Conservation (phyloP, 2,113 vertebrate species). For the Hoplias malabaricus region DNA sequence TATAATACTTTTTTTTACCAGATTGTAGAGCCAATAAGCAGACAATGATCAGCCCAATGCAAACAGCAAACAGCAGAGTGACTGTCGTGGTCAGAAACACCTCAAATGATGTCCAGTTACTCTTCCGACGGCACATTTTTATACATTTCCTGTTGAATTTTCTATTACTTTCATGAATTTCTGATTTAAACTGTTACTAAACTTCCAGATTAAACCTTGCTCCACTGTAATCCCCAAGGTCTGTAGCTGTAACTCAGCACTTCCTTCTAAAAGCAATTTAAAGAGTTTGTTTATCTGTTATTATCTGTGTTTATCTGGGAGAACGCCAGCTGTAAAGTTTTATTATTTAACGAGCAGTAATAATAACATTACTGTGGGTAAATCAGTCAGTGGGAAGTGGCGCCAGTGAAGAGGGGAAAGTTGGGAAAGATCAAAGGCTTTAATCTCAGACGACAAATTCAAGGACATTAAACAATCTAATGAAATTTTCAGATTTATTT, state of each 20-base stretch:
- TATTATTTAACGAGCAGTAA: slow-evolving; percentile 7
- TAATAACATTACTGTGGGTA: background rate
- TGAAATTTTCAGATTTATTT: too few relatives aligned
- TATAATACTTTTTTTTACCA: too few relatives aligned
- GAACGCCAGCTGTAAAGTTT: slow-evolving; percentile 23
- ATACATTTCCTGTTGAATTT: background rate
- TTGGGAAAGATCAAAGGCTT: background rate
- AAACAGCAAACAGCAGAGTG: slow-evolving; percentile 54
- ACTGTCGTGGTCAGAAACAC: slow-evolving; percentile 46
- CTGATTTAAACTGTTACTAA: background rate
- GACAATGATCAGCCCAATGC: slow-evolving; percentile 46
- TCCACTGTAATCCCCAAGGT: background rate
- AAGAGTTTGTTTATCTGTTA: background rate
- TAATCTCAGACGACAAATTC: background rate
- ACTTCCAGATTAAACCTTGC: background rate
- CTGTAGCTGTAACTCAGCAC: background rate
- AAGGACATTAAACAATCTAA: background rate
- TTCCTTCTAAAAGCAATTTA: background rate
- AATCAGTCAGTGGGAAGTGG: background rate
- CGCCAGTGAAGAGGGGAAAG: background rate
- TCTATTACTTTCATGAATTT: background rate
- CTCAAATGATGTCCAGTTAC: slow-evolving; percentile 57
- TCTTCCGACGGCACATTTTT: slow-evolving; percentile 58
- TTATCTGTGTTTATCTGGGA: background rate
- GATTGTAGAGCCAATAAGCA: slow-evolving; percentile 52